These are phyloP conservation scores for Drosophila acutilabella DNA, from an alignment of 2,888 invertebrate genomes.

Conservation along the genomic window DNA sequence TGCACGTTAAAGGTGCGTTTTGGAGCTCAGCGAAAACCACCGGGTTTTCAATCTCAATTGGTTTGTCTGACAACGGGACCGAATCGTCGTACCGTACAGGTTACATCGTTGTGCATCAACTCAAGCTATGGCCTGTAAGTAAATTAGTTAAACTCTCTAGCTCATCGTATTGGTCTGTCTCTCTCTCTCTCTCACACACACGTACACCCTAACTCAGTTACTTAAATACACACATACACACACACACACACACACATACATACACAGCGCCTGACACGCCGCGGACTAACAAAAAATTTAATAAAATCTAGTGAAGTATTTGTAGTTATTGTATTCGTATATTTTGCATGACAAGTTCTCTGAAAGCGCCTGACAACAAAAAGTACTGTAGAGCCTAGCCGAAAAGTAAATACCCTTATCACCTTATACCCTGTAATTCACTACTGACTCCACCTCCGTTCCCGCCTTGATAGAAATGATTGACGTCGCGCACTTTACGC, in stretches of 20 bases:
- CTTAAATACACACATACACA: conserved; percentile 3
- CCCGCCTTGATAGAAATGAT: conserved; percentile 19
- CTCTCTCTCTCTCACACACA: conserved; percentile 1
- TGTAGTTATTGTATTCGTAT: conserved; percentile 59
- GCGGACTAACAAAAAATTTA: conserved; percentile 19
- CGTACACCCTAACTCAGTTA: neutral
- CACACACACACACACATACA: conserved; percentile 5
- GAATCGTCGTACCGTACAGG: conserved; percentile 87
- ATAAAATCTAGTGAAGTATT: conserved; percentile 46
- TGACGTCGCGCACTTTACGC: conserved; percentile 47
- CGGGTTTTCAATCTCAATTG: conserved; percentile 99
- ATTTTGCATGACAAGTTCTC: conserved; percentile 60
- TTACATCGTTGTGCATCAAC: conserved; percentile 96
- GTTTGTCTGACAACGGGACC: conserved; percentile 96
- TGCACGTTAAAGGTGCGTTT: conserved; percentile 89
- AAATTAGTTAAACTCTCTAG: conserved; percentile 29
- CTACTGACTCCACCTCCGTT: neutral
- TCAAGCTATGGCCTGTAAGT: conserved; percentile 98
- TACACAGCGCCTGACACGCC: conserved; percentile 37
- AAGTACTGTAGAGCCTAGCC: conserved; percentile 45
- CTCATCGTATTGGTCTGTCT: neutral
- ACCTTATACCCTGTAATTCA: neutral
- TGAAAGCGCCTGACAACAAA: conserved; percentile 51
- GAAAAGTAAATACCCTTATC: conserved; percentile 10
- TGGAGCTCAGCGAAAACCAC: conserved; percentile 92